Evolutionary conservation across 1,140 invertebrate species (phyloP).

Genomic region (Acromyrmex echinatior): DNA sequence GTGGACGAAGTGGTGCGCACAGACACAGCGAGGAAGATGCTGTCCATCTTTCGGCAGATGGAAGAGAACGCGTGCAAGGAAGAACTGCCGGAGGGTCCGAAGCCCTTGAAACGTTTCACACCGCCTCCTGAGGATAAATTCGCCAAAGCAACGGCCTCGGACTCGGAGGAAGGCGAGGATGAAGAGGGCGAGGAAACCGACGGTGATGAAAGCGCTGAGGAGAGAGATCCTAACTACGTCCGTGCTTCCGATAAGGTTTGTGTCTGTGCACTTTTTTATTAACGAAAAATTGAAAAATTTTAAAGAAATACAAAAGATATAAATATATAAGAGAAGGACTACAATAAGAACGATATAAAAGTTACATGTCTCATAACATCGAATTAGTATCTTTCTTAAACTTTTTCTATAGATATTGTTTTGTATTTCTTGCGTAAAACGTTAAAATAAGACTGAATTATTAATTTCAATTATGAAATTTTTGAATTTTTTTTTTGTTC

Average conservation of each 20-base stretch:
- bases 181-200: slow-evolving; percentile 88
- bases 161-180: slow-evolving; percentile 88
- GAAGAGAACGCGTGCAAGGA: slow-evolving; percentile 90
- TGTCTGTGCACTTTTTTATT: slow-evolving; percentile 21
- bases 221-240: slow-evolving; percentile 89
- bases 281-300: neutral
- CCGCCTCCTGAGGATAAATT: slow-evolving; percentile 93
- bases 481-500: neutral
- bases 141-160: slow-evolving; percentile 86
- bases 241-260: slow-evolving; percentile 87
- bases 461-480: neutral
- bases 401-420: neutral
- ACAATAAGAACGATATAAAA: neutral
- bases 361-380: no score
- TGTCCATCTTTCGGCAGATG: slow-evolving; percentile 95
- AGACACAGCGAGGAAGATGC: slow-evolving; percentile 94
- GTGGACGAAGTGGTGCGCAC: slow-evolving; percentile 86
- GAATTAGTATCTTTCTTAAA: no score
- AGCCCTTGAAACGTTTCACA: slow-evolving; percentile 95
- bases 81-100: slow-evolving; percentile 89
- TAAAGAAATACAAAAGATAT: neutral
- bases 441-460: neutral
- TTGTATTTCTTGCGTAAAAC: no score
- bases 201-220: slow-evolving; percentile 88
- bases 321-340: no score